These are phyloP conservation scores for Chiridota heheva DNA, from an alignment of 35 echinoderm and acorn worm species.

Conservation along the genomic window DNA sequence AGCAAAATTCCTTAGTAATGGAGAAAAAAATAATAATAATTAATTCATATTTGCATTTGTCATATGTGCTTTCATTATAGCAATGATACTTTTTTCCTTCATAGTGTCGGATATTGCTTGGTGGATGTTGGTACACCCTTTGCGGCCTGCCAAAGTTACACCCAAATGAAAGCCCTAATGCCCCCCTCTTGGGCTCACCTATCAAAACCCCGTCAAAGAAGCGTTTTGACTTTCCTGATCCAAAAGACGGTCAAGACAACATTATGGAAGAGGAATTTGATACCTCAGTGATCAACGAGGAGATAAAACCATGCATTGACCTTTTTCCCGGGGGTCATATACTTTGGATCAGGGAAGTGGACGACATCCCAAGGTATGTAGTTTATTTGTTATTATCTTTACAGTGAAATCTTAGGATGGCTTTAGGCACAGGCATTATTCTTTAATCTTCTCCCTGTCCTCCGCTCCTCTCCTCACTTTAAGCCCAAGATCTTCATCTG, in stretches of 20 bases:
- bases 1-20: too few relatives aligned
- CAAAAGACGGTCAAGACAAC: too few relatives aligned
- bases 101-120: constrained; percentile 76
- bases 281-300: background rate
- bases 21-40: too few relatives aligned
- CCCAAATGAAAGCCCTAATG: constrained; percentile 12
- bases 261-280: background rate
- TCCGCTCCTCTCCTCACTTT: too few relatives aligned
- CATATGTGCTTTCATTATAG: too few relatives aligned
- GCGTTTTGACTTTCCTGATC: background rate
- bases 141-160: constrained; percentile 76
- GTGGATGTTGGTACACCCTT: constrained; percentile 75
- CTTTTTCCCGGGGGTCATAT: constrained; percentile 44
- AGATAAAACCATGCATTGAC: constrained; percentile 16
- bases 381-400: too few relatives aligned
- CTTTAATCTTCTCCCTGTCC: too few relatives aligned
- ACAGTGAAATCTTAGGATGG: too few relatives aligned
- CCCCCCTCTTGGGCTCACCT: constrained; percentile 12
- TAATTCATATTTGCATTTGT: too few relatives aligned
- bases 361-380: constrained; percentile 38
- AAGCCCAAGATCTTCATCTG: too few relatives aligned
- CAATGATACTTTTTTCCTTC: background rate
- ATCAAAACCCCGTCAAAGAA: background rate
- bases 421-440: too few relatives aligned
- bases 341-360: constrained; percentile 54